phyloP scores from a whole-genome alignment of 2,888 invertebrate genomes.

The Drosophila subquinaria region DNA sequence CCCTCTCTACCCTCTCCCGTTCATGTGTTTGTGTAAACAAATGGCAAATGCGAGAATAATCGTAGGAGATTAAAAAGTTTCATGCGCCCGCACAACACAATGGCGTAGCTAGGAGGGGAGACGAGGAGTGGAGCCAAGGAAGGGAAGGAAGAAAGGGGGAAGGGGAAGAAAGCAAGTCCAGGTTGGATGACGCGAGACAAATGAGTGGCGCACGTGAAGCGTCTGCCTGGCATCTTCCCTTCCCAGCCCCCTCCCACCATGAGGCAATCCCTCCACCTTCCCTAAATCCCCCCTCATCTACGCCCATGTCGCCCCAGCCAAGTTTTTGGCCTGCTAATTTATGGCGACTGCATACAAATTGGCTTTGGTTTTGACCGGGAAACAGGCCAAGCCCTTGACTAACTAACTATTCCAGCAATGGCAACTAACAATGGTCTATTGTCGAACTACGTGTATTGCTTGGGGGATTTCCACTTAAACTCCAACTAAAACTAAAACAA shows the following conservation, averaged over 20 bases:
- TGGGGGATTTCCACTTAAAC: neutral
- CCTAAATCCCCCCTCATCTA: slow-evolving; percentile 8
- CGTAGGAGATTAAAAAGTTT: slow-evolving; percentile 84
- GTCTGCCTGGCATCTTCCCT: slow-evolving; percentile 31
- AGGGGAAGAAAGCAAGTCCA: neutral
- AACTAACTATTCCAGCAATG: slow-evolving; percentile 24
- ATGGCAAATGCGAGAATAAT: slow-evolving; percentile 85
- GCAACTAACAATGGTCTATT: slow-evolving; percentile 25
- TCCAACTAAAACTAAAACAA: neutral
- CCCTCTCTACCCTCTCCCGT: neutral
- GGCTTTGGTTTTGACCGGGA: slow-evolving; percentile 27
- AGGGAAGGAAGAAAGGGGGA: neutral
- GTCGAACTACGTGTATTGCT: slow-evolving; percentile 10
- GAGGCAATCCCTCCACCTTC: neutral
- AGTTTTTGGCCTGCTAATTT: slow-evolving; percentile 68
- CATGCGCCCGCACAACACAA: slow-evolving; percentile 57
- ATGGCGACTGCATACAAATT: slow-evolving; percentile 77
- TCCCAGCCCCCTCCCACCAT: no score
- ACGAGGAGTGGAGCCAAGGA: neutral
- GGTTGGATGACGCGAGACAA: slow-evolving; percentile 71
- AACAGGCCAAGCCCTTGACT: slow-evolving; percentile 24
- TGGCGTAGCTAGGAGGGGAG: neutral
- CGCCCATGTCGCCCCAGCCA: slow-evolving; percentile 24
- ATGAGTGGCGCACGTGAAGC: slow-evolving; percentile 77
- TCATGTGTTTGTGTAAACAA: slow-evolving; percentile 79